phyloP scores from a whole-genome alignment of 2,113 vertebrate species.

The Pheucticus melanocephalus region DNA sequence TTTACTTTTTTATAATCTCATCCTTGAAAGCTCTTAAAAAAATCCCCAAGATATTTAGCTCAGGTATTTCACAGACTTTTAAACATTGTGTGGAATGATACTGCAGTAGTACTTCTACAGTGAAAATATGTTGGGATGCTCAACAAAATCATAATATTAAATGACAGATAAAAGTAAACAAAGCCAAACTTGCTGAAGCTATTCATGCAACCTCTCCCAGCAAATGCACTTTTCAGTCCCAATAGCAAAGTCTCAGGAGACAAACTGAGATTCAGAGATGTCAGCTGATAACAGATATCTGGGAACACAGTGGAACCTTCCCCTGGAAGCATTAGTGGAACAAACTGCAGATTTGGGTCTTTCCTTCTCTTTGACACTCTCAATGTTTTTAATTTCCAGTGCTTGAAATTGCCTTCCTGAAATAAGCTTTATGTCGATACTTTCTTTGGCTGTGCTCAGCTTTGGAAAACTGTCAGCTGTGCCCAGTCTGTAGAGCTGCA shows the following conservation, averaged over 20 bases:
- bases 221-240: neutral
- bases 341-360: neutral
- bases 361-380: neutral
- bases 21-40: neutral
- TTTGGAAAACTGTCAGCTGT: neutral
- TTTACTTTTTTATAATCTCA: neutral
- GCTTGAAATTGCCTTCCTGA: neutral
- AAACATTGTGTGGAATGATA: neutral
- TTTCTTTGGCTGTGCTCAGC: neutral
- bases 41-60: neutral
- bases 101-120: neutral
- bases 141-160: neutral
- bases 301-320: neutral
- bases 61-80: neutral
- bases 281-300: neutral
- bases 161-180: neutral
- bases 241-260: neutral
- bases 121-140: neutral
- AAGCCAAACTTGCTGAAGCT: constrained; percentile 2
- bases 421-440: neutral
- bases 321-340: neutral
- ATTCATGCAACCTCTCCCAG: neutral
- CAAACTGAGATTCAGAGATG: neutral
- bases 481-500: neutral
- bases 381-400: neutral